phyloP scores from a whole-genome alignment of 1,140 invertebrate species.

The Dinoponera quadriceps region DNA sequence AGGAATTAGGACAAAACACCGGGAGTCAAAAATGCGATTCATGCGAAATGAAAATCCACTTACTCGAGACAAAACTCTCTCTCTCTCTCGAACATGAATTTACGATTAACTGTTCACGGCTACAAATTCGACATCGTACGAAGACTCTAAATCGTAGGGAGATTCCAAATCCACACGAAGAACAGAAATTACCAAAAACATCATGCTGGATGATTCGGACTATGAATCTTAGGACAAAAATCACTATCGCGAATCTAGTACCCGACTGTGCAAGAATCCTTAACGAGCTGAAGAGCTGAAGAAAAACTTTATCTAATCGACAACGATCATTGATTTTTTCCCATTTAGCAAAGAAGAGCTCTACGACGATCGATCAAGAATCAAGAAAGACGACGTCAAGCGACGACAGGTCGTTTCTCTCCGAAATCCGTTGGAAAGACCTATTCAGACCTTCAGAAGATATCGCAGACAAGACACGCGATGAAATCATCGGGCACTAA shows the following conservation, averaged over 20 bases:
- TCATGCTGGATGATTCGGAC: background rate
- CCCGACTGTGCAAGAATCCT: conserved; percentile 46
- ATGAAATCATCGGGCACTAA: conserved; percentile 28
- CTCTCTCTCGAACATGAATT: background rate
- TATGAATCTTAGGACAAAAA: conserved; percentile 26
- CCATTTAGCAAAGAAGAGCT: conserved; percentile 24
- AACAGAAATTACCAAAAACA: conserved; percentile 9
- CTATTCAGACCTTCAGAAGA: background rate
- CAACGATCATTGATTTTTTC: conserved; percentile 16
- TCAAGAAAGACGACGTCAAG: conserved; percentile 1
- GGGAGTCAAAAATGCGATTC: background rate
- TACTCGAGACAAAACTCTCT: conserved; percentile 34
- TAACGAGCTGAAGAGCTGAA: conserved; percentile 9
- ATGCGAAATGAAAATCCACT: background rate
- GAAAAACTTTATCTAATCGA: conserved; percentile 32
- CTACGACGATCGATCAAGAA: background rate
- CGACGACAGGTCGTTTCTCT: background rate
- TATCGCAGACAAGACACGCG: background rate
- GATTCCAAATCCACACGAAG: conserved; percentile 30
- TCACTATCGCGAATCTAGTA: conserved; percentile 16
- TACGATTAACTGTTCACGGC: background rate
- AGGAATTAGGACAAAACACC: background rate
- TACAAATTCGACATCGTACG: conserved; percentile 8
- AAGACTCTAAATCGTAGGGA: conserved; percentile 20
- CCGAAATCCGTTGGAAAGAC: conserved; percentile 1